Percentiles rank a stretch among this genome's conserved stretches.
phyloP scores from a whole-genome alignment of 2,797 vertebrate genomes.

The Liparis tanakae region DNA sequence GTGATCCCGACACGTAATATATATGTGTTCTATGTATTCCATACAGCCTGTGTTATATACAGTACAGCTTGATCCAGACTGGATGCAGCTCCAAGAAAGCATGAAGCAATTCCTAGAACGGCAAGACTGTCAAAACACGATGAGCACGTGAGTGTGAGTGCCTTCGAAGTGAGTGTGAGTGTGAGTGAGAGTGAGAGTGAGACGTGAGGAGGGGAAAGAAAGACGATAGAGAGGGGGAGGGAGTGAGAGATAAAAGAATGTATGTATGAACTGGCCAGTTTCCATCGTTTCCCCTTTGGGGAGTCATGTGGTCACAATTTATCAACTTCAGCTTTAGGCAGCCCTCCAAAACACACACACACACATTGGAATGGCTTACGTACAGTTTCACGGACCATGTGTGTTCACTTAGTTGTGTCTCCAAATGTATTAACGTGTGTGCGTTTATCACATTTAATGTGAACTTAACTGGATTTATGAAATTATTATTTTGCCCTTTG shows the following conservation, averaged over 20 bases:
- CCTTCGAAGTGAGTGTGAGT: conserved; percentile 24
- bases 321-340: conserved; percentile 71
- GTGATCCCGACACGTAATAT: conserved; percentile 5
- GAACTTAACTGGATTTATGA: conserved; percentile 38
- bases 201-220: conserved; percentile 37
- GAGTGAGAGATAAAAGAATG: conserved; percentile 35
- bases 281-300: conserved; percentile 56
- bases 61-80: conserved; percentile 54
- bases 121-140: conserved; percentile 54
- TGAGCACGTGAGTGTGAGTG: conserved; percentile 42
- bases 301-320: conserved; percentile 67
- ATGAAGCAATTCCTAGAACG: conserved; percentile 62
- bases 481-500: conserved; percentile 21
- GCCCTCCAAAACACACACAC: conserved; percentile 60
- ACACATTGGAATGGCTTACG: conserved; percentile 50
- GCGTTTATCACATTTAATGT: conserved; percentile 42
- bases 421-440: conserved; percentile 39
- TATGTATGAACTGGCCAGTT: conserved; percentile 48
- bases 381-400: conserved; percentile 56
- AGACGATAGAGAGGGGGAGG: conserved; percentile 7
- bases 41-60: conserved; percentile 2
- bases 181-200: neutral
- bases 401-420: conserved; percentile 58
- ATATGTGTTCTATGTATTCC: conserved; percentile 16
- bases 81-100: conserved; percentile 56